Percentiles rank a stretch among this genome's conserved stretches.
These are phyloP conservation scores for Drosophila longiperda DNA, from an alignment of 2,888 invertebrate genomes.

Conservation along the genomic window DNA sequence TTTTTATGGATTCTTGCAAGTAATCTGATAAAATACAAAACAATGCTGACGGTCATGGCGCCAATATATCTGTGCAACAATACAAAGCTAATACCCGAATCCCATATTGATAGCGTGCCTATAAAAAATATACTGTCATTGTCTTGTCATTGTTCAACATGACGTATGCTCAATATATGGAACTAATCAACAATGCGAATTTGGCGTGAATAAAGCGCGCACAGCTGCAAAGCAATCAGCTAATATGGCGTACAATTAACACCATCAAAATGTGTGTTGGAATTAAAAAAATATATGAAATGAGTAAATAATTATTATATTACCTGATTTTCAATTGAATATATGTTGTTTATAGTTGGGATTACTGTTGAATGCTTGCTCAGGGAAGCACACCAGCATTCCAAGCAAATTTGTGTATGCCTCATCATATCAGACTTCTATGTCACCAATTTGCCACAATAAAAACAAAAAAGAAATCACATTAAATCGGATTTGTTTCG, in stretches of 20 bases:
- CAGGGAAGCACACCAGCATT: slow-evolving; percentile 44
- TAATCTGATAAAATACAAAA: slow-evolving; percentile 27
- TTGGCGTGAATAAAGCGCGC: slow-evolving; percentile 40
- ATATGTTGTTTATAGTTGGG: slow-evolving; percentile 12
- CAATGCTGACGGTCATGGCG: slow-evolving; percentile 41
- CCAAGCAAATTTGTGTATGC: slow-evolving; percentile 23
- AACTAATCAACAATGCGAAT: slow-evolving; percentile 57
- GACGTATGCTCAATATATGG: slow-evolving; percentile 64
- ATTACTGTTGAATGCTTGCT: slow-evolving; percentile 19
- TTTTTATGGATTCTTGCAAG: slow-evolving; percentile 26
- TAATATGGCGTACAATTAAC: slow-evolving; percentile 57
- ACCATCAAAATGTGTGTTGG: slow-evolving; percentile 54
- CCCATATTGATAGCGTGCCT: slow-evolving; percentile 26
- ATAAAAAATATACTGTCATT: slow-evolving; percentile 43
- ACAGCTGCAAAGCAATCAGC: slow-evolving; percentile 35
- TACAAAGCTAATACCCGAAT: slow-evolving; percentile 12
- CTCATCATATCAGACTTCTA: slow-evolving; percentile 4
- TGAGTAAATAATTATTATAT: slow-evolving; percentile 1
- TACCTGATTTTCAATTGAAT: slow-evolving; percentile 19
- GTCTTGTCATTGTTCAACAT: slow-evolving; percentile 64
- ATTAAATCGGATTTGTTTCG: slow-evolving; percentile 9
- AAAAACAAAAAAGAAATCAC: slow-evolving; percentile 32
- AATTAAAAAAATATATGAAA: neutral
- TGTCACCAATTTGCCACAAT: slow-evolving; percentile 30
- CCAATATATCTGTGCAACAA: slow-evolving; percentile 21